These are phyloP conservation scores for Octomys mimax DNA, from an alignment of 2,797 vertebrate species.

Conservation along the genomic window DNA sequence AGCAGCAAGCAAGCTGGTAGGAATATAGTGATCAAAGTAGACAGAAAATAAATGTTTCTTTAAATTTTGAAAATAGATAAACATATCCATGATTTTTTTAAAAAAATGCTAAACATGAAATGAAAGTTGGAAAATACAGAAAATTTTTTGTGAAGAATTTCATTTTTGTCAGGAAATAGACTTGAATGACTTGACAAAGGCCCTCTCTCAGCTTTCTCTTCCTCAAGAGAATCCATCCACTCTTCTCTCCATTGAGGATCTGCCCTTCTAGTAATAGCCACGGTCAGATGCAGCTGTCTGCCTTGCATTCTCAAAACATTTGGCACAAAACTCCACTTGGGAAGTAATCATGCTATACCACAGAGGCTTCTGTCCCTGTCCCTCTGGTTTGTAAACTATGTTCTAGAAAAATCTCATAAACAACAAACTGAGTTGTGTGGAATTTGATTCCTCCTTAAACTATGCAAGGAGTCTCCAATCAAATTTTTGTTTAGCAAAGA, in stretches of 20 bases:
- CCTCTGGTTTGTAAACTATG: background rate
- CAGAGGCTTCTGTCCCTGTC: background rate
- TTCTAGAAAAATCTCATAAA: background rate
- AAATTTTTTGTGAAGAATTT: background rate
- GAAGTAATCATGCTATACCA: background rate
- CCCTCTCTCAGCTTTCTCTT: background rate
- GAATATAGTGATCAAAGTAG: background rate
- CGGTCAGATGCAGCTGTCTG: background rate
- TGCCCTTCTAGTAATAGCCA: background rate
- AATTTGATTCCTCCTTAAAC: background rate
- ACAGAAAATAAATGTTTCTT: background rate
- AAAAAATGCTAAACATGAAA: background rate
- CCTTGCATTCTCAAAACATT: background rate
- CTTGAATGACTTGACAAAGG: background rate
- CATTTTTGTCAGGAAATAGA: background rate
- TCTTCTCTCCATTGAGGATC: background rate
- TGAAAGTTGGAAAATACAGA: background rate
- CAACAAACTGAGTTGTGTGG: background rate
- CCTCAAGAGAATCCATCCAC: background rate
- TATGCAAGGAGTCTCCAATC: background rate
- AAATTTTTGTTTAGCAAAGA: background rate
- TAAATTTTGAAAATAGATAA: constrained; percentile 16
- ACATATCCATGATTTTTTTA: background rate
- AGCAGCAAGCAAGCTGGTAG: too few species aligned
- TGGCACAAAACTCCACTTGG: background rate